Conservation (phyloP, 2,797 vertebrate genomes). For the Phrynocephalus forsythii region DNA sequence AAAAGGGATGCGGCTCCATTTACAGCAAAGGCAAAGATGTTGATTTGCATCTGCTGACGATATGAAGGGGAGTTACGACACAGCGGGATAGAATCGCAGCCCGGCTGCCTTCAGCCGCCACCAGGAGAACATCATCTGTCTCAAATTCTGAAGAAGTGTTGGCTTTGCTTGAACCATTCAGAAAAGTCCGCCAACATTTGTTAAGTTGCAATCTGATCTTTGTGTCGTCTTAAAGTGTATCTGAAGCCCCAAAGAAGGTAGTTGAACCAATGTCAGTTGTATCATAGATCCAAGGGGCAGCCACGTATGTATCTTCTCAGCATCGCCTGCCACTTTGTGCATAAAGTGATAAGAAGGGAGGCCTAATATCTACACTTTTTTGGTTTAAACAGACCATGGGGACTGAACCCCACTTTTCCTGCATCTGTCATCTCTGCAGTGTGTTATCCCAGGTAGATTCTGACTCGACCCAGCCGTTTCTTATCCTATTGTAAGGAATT, state of each 20-base stretch:
- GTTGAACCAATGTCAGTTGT: neutral
- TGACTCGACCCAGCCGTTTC: neutral
- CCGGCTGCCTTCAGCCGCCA: constrained; percentile 50
- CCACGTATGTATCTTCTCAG: neutral
- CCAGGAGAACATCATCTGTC: constrained; percentile 29
- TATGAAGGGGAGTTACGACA: constrained; percentile 12
- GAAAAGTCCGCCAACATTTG: neutral
- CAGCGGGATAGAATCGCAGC: constrained; percentile 40
- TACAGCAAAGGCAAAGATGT: constrained; percentile 56
- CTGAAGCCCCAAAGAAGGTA: neutral
- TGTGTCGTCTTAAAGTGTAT: neutral
- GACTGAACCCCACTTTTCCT: constrained; percentile 8
- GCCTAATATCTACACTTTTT: no score
- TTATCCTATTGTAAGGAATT: no score
- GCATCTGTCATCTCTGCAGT: constrained; percentile 36
- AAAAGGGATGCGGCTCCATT: constrained; percentile 41
- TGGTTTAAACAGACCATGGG: no score
- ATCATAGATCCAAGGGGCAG: neutral
- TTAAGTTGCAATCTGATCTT: neutral
- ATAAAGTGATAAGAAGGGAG: no score
- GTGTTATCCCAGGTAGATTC: neutral
- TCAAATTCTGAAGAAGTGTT: constrained; percentile 7
- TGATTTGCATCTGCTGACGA: constrained; percentile 31
- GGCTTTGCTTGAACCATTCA: neutral
- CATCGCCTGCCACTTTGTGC: no score